Percentiles rank a stretch among this genome's conserved stretches.
Conservation (phyloP, 2,797 vertebrate genomes). For the Argyrosomus regius region DNA sequence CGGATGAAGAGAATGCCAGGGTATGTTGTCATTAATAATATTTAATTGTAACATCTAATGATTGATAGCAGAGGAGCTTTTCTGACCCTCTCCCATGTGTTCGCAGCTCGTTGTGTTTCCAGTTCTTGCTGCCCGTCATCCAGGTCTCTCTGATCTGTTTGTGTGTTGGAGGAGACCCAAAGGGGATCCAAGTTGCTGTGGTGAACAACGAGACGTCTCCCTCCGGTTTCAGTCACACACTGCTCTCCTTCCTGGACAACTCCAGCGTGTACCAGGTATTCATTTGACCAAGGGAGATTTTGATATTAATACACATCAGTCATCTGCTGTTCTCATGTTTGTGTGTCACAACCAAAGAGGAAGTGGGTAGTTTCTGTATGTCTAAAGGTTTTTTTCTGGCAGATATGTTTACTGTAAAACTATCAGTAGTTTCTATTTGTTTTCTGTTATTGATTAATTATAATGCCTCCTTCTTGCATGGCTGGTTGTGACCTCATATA, state of each 20-base stretch:
- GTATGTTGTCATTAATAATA: conserved; percentile 43
- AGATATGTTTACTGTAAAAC: too few species aligned
- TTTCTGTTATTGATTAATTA: background rate
- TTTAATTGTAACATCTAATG: background rate
- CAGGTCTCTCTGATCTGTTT: conserved; percentile 88
- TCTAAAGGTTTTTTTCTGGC: background rate
- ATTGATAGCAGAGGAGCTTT: background rate
- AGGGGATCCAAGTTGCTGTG: conserved; percentile 84
- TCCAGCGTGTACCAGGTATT: conserved; percentile 83
- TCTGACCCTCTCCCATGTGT: conserved; percentile 5
- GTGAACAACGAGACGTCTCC: conserved; percentile 86
- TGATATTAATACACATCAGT: background rate
- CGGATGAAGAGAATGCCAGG: conserved; percentile 88
- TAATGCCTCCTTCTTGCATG: background rate
- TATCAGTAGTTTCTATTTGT: background rate
- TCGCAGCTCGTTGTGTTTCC: conserved; percentile 86
- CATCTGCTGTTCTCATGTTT: background rate
- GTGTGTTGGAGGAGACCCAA: conserved; percentile 85
- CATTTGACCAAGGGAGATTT: background rate
- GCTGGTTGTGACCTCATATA: background rate
- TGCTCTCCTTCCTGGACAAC: conserved; percentile 87
- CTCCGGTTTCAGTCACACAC: conserved; percentile 69
- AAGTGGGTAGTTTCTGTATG: background rate
- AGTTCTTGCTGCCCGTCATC: conserved; percentile 89
- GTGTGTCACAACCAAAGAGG: background rate